Conservation (phyloP, 2,888 invertebrate genomes). For the Choreutis nemorana region DNA sequence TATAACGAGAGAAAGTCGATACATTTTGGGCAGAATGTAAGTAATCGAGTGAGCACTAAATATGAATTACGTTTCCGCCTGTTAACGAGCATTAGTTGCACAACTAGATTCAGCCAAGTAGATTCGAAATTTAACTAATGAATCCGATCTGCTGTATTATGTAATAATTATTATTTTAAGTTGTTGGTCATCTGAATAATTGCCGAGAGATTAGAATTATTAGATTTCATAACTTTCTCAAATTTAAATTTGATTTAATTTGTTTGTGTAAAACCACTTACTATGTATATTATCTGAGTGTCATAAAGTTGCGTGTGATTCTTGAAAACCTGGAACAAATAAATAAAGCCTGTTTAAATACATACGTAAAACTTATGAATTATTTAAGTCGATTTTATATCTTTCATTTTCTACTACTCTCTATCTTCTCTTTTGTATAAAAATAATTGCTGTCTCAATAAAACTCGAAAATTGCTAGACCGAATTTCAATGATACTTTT, state of each 20-base stretch:
- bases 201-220: background rate
- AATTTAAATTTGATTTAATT: slow-evolving; percentile 3
- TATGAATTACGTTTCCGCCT: slow-evolving; percentile 28
- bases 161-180: background rate
- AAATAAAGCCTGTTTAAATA: too few species aligned
- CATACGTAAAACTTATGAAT: too few species aligned
- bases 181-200: background rate
- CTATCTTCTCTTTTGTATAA: too few species aligned
- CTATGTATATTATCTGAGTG: slow-evolving; percentile 34
- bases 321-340: slow-evolving; percentile 50
- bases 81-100: slow-evolving; percentile 29
- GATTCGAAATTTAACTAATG: too few species aligned
- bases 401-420: too few species aligned
- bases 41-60: slow-evolving; percentile 40
- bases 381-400: too few species aligned
- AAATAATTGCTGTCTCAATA: too few species aligned
- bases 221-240: background rate
- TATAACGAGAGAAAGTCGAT: slow-evolving; percentile 51
- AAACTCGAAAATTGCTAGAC: too few species aligned
- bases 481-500: too few species aligned
- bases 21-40: slow-evolving; percentile 42
- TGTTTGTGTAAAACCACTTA: slow-evolving; percentile 11
- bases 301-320: slow-evolving; percentile 41
- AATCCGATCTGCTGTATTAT: background rate
- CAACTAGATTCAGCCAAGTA: slow-evolving; percentile 22